Evolutionary conservation across 2,888 invertebrate genomes (phyloP), one percentile per base, ranked within the genome.

Genomic region (Eumacrocentrus americanus): DNA sequence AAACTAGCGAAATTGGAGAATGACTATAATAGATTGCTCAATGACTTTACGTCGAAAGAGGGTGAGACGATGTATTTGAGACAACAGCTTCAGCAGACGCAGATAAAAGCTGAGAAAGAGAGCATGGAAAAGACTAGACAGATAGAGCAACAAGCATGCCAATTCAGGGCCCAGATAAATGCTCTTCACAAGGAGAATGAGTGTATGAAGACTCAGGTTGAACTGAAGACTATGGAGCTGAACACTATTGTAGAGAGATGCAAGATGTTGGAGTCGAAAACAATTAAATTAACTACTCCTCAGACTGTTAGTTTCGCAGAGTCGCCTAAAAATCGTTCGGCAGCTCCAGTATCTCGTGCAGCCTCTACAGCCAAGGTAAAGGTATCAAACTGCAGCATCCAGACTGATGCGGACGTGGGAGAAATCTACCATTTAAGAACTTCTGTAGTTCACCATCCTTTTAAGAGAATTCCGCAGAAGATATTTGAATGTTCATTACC

Each of bases 41-140:
- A 71, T 25, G 70, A 77, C 20, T 72, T 76, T 46, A 71, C 72
- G 66, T 71, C 73, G 0, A 79, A 79, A 57, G 72, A 77, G 42
- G 79, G 80, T 2, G 79, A 80, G 61, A 68, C 69, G 0, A 66
- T 64, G 18, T 77, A 74, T 66, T 56, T 80, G 3, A 64, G 79
- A 3, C 71, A 70, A 47, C 76, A 74, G 47, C 52, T 77, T 4
- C 71, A 71, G 18, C 75, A 74, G 58, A 63, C 67, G 14, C 72
- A 75, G 48, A 25, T 65, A 2, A 66, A 74, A n/a, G 66, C 72
- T 20, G 72, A 74, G 34, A 72, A 72, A 50, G 73, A 74, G 14
- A 72, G 60, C 56, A 58, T 67, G 25, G 75, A 78, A 23, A 73
- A 73, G 37, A 65, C 69, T 4, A 68, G 69, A 25, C 61, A 70